A percentile compares a stretch with the other conserved stretches of the same genome.
These are phyloP conservation scores for Drosophila bunnanda DNA, from an alignment of 2,888 invertebrate species.

Conservation along the genomic window DNA sequence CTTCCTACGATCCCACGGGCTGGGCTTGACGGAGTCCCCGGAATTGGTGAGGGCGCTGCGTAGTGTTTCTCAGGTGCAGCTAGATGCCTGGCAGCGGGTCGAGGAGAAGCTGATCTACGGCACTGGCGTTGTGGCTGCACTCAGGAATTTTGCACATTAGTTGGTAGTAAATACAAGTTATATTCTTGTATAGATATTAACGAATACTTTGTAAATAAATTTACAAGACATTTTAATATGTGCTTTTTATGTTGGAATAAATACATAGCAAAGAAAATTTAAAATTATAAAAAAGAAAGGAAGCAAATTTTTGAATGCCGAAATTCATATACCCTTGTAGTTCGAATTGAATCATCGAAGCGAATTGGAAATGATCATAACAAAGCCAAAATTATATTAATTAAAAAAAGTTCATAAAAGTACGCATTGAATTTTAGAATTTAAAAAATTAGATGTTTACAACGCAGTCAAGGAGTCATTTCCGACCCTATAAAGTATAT, in stretches of 20 bases:
- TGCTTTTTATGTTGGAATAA: background rate
- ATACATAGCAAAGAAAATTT: no score
- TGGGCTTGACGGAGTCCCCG: conserved; percentile 86
- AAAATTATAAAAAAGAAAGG: no score
- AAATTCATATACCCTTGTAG: no score
- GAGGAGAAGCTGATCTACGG: conserved; percentile 90
- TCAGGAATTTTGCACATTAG: conserved; percentile 87
- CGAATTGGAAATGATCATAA: no score
- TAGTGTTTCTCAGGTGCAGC: conserved; percentile 87
- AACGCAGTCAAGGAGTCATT: no score
- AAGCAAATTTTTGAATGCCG: no score
- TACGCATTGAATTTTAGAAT: no score
- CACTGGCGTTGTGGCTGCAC: conserved; percentile 90
- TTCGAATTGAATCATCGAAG: no score
- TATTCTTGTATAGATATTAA: background rate
- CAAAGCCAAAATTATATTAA: no score
- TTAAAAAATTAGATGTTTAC: no score
- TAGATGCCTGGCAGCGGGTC: conserved; percentile 88
- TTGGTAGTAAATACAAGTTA: background rate
- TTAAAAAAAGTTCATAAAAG: no score
- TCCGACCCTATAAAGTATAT: no score
- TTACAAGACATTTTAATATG: conserved; percentile 18
- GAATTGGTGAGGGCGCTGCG: conserved; percentile 86
- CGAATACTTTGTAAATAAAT: conserved; percentile 36
- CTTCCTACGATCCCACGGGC: conserved; percentile 93